Base-by-base conservation (phyloP, 2,888 invertebrate species). In the Eupithecia insigniata region DNA sequence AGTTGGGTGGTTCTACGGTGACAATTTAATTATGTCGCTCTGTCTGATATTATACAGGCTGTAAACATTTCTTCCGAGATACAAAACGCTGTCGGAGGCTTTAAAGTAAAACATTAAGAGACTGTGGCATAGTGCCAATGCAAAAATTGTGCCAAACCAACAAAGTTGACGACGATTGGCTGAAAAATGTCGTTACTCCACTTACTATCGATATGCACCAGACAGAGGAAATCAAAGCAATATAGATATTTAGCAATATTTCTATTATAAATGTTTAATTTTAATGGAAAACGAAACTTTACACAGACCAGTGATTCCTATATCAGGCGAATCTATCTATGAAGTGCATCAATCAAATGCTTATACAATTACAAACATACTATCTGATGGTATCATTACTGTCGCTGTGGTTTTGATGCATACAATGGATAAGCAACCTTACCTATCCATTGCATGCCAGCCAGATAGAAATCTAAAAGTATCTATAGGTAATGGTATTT, bases 11-110 rank as follows among this genome's bases (percentile, higher is more conserved):
- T 69, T 70, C 34, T 34, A 51, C 43, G 55, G 30, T 69, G 72
- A 75, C 68, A 75, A 75, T 72, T 72, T 75, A 75, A 75, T 75
- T 70, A 75, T 70, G 61, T 66, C 58, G 60, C 61, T 62, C 30
- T 58, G 34, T 60, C 46, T 68, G 68, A 66, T 55, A 64, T 69
- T 70, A 78, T 72, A 79, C 76, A 72, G 67, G 69, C 64, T 70
- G 66, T 70, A 39, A 65, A 36, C 65, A 70, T 28, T 46, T 46
- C 66, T 67, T 60, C 69, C 61, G 65, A 60, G 12, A 70, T 66
- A 26, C 51, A 51, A 60, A 71, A 39, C 26, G 30, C 16, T 39
- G 28, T 16, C 14, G 16, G 18, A 65, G 62, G 61, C 64, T 70
- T 7, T 58, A 72, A 61, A 61, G 66, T 70, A 61, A 46, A 70